Conservation (phyloP, 30 jellyfish, hydroid and myxozoan genomes). For the Pseudorhiza aurosa region DNA sequence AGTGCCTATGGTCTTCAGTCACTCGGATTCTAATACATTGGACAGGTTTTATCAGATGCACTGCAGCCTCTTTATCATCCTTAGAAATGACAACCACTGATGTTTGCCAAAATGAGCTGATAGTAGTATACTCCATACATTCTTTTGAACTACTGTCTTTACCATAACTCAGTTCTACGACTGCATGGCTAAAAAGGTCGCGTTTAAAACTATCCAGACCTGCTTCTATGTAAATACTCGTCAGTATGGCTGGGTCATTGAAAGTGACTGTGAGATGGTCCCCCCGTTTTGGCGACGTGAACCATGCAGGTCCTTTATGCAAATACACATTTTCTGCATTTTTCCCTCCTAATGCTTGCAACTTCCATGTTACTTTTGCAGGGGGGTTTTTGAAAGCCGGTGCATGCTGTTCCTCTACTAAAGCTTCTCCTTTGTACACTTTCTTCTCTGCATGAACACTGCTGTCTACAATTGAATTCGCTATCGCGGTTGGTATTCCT, state of each 20-base stretch:
- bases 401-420: background rate
- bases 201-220: conserved; percentile 40
- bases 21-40: conserved; percentile 44
- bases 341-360: background rate
- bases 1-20: conserved; percentile 13
- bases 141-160: background rate
- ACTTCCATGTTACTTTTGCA: conserved; percentile 15
- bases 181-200: conserved; percentile 38
- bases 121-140: conserved; percentile 18
- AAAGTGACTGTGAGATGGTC: conserved; percentile 14
- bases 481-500: conserved; percentile 13
- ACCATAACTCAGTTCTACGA: conserved; percentile 24
- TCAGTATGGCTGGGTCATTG: conserved; percentile 11
- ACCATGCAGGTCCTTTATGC: conserved; percentile 53
- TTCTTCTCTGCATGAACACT: conserved; percentile 17
- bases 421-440: conserved; percentile 1
- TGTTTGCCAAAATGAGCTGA: conserved; percentile 10
- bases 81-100: conserved; percentile 10
- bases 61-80: conserved; percentile 1
- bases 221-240: conserved; percentile 19
- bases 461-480: background rate
- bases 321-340: conserved; percentile 18
- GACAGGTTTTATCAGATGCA: conserved; percentile 6
- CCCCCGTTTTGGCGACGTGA: conserved; percentile 8
- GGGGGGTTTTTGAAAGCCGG: conserved; percentile 48